Evolutionary conservation across 2,113 vertebrate species (phyloP), one percentile per base, ranked within the genome.

Genomic region (Dicaeum eximium): DNA sequence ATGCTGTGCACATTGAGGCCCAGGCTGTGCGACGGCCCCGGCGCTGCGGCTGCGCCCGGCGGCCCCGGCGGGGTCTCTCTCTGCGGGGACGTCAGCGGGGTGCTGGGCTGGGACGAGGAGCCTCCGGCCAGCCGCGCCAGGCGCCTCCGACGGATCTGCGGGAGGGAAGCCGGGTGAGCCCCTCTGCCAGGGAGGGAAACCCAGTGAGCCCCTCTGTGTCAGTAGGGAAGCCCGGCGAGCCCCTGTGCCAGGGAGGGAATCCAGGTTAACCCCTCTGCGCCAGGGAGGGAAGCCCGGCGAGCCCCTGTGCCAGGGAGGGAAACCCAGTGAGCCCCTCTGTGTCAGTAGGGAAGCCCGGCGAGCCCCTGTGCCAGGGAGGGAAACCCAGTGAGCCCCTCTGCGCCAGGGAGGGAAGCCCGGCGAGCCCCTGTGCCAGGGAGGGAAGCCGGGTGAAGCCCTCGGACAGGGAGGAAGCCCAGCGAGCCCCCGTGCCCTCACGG

Each of bases 51-150:
- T 35, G 98, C 98, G 57, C 98, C 98, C 17, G 99, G 98, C 69
- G 99, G 98, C 88, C 99, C 99, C 1, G 99, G 99, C 2, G 99
- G 99, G 85, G 98, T 99, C 97, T 99, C 99, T 96, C 99, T 98
- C 98, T 99, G 99, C 31, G 99, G 99, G 72, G 99, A 99, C 1
- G 99, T 99, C 73, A 99, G 97, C 0, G 99, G 99, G 6, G 99
- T 99, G 45, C 96, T 97, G 30, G 99, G 99, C 95, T 99, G 99
- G 22, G 99, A 99, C 7, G 98, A 98, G 70, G 98, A 99, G 81
- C 99, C 99, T 28, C 99, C 99, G 12, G 99, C 99, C 84, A 99
- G 97, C 94, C 99, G 98, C 31, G 98, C 99, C 79, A 99, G 97
- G 96, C 99, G 98, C 97, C 99, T 98, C 96, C 99, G 98, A 61